Evolutionary conservation across 2,797 vertebrate species (phyloP), one percentile per base, ranked within the genome.

Genomic region (Coracias cyanogaster): DNA sequence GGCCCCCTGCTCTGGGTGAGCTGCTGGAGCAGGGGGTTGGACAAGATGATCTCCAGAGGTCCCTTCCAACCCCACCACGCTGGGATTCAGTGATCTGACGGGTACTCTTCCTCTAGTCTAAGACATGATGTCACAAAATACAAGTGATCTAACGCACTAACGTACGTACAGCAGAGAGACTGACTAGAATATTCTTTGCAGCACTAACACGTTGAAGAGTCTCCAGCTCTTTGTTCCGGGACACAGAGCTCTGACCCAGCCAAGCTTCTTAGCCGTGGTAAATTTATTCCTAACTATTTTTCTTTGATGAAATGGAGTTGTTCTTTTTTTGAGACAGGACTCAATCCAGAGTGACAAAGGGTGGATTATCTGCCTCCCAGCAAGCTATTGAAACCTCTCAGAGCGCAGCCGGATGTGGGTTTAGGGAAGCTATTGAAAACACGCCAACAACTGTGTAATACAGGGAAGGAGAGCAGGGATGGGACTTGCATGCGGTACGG

Each of bases 291-390:
- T 78, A 65, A 71, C 76, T 86, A 73, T 54, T 95, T 95, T 57
- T 43, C 90, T 85, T 72, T 91, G 78, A 73, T 87, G 64, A 70
- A 67, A 71, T 71, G 20, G 55, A 92, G 90, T 89, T 89, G 83
- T 92, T 92, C 71, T 79, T 90, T 93, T 86, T 66, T 20, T 1
- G 29, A 87, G 94, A 78, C 71, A 80, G 71, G 60, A 45, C 88
- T 93, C 94, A 80, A 71, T 67, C 83, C 79, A 22, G 4, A 2
- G 55, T 61, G 94, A 96, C 94, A 95, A 96, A 92, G 90, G 64
- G 65, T 67, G 86, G 89, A 95, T 94, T 93, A 96, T 92, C 84
- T 71, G 67, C 78, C 84, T 93, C 92, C 70, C 89, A 60, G 65
- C 64, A 33, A 85, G 90, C 77, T 8, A 69, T 2, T 9, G 67